A percentile compares a stretch with the other conserved stretches of the same genome.
Conservation (phyloP, 2,113 vertebrate genomes). For the Ameiurus melas region DNA sequence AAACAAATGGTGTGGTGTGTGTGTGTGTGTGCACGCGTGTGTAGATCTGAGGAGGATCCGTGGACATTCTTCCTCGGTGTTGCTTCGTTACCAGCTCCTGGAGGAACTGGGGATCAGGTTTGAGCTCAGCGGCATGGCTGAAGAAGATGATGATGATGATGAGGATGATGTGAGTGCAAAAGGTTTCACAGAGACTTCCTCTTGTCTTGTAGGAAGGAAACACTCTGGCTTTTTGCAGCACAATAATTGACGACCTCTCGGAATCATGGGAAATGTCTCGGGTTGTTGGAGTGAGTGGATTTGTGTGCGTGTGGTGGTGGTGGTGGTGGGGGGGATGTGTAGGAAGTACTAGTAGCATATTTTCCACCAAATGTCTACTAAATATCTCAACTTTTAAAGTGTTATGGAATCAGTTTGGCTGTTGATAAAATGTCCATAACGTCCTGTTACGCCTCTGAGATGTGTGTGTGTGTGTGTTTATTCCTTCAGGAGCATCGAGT, state of each 20-base stretch:
- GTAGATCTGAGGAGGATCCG: slow-evolving; percentile 12
- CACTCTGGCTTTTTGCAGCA: not conserved
- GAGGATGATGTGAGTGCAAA: not conserved
- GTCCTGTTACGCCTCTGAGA: not conserved
- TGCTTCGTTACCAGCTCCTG: not conserved
- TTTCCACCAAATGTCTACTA: not conserved
- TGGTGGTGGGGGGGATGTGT: too few species aligned
- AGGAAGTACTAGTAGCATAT: too few species aligned
- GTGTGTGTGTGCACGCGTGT: not conserved
- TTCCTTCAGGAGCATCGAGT: not conserved
- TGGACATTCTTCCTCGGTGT: slow-evolving; percentile 44
- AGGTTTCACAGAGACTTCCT: not conserved
- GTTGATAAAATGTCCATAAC: not conserved
- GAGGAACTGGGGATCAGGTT: not conserved
- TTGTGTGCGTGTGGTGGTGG: not conserved
- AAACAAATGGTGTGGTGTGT: not conserved
- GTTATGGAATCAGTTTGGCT: not conserved
- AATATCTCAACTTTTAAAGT: not conserved
- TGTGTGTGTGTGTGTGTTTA: not conserved
- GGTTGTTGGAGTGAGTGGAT: not conserved
- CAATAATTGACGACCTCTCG: not conserved
- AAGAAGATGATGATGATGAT: not conserved
- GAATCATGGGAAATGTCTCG: not conserved
- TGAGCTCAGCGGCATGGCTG: not conserved
- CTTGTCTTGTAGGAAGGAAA: not conserved